Base-by-base conservation (phyloP, 2,888 invertebrate species). In the Blera fallax region DNA sequence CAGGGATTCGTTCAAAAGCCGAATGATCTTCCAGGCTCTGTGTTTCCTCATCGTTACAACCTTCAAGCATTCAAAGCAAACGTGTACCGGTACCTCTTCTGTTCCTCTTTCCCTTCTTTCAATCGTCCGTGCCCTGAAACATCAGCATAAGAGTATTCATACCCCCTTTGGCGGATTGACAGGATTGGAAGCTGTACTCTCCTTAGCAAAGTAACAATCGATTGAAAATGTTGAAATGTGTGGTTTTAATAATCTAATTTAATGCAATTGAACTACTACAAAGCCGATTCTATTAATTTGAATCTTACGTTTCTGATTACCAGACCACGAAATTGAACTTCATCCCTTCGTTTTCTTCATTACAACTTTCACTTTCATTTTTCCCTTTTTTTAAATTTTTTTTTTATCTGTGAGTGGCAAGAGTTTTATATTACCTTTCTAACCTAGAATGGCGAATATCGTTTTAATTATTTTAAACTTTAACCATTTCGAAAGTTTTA, bases 391-490 rank as follows among this genome's bases (percentile, higher is more conserved):
- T 5, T 0, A 32, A 10, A n/a, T 27, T 62, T 18, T 48, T 16
- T 32, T 4, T 52, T 11, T 14, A 0, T 8, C 27, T 2, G 27
- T 56, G 16, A 2, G 27, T 40, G 4, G n/a, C n/a, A n/a, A n/a
- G n/a, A 60, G 24, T 64, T 32, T 50, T 21, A 34, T 45, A 48
- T 34, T 60, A 37, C 29, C 29, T 21, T 29, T 40, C 43, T 52
- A 7, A 52, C 16, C n/a, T 50, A 11, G 10, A 43, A 32, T 32
- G 72, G 48, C 18, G 18, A 60, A 73, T 62, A 62, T 73, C 7
- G 50, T 79, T 52, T 73, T 74, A 69, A 69, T 70, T 76, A 48
- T 62, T 69, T 48, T n/a, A 56, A 76, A 74, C 76, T 76, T 50
- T 32, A 64, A 56, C 45, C 43, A 64, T 56, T 76, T 64, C 7